Base-by-base conservation (phyloP, 2,797 vertebrate genomes). In the Mionectes olivaceus region DNA sequence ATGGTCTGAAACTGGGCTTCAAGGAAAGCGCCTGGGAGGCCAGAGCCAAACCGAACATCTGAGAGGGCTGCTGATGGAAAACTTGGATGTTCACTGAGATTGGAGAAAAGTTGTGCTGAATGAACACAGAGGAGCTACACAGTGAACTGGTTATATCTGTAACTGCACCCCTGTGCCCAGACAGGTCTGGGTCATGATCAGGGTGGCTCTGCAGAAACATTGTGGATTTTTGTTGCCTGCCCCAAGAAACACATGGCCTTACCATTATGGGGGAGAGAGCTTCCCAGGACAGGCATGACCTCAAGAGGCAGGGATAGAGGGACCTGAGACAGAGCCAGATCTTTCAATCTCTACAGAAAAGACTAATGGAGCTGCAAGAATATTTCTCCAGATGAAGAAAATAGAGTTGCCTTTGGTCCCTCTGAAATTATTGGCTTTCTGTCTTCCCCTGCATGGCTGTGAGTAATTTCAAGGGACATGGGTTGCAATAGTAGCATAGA, bases 401-500 rank as follows among this genome's bases (percentile, higher is more conserved):
- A 73, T 63, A 23, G 33, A 28, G 32, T 59, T 82, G n/a, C 14
- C 19, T 86, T 84, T 76, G 13, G 78, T 75, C 28, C 21, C 32
- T 71, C 49, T 43, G 61, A 85, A 49, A 37, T 37, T 30, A 81
- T 24, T 70, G 30, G 75, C 50, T 77, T 95, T 80, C 79, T 89
- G 56, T 91, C 39, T 65, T 82, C 19, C 49, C 56, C 24, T 16
- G 11, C 67, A 76, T 49, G 82, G 43, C 61, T 92, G 30, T 74
- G 85, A 96, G 82, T 94, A 83, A 92, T 91, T 95, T 41, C 30
- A 87, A 83, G 56, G 56, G 47, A 44, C 2, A 4, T 11, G 3
- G 43, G 69, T 92, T 80, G 80, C 55, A 74, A 68, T 55, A 90
- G 93, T 75, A 93, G 79, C 27, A 11, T 64, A 88, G 83, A 85